Base-by-base conservation (phyloP, 37 sponge, comb jelly and placozoan species). In the Petrosia ficiformis region DNA sequence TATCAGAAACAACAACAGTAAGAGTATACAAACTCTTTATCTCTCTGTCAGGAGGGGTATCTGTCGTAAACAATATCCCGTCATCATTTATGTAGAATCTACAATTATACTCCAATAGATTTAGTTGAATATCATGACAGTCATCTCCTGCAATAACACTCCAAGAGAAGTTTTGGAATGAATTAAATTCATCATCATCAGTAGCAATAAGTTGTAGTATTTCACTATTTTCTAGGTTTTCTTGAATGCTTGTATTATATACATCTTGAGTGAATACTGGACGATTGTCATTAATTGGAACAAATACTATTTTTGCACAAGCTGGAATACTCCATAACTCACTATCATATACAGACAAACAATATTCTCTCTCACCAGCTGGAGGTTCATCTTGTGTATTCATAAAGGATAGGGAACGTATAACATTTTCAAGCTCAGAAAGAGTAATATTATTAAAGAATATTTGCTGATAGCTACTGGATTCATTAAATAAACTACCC, bases 101-200 rank as follows among this genome's bases (percentile, higher is more conserved):
- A 60, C 82, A 87, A 37, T 77, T 58, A 19, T 24, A 5, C n/a
- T 4, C 40, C 21, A 25, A 25, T n/a, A n/a, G n/a, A n/a, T n/a
- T n/a, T n/a, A n/a, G n/a, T n/a, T n/a, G n/a, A 10, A 54, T 58
- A 36, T 35, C 1, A 28, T 63, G 24, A 61, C 67, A 71, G 21
- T 78, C 81, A 61, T 87, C 88, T 41, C 82, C 82, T 35, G 40
- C 43, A 4, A 66, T 26, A 28, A 87, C 76, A 40, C 68, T 35
- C 36, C 67, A 85, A 22, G 34, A 35, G 3, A 78, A 59, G 6
- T 2, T 1, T 0, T 14, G 21, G 1, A 28, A 21, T 26, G 71
- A 52, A 44, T 79, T 81, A 54, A 65, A 21, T 16, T 80, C 64
- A 34, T 90, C 91, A 2, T 21, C 61, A 54, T 90, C 91, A 16